Evolutionary conservation across 2,888 invertebrate species (phyloP).

Genomic region (Ernsta delagoae): DNA sequence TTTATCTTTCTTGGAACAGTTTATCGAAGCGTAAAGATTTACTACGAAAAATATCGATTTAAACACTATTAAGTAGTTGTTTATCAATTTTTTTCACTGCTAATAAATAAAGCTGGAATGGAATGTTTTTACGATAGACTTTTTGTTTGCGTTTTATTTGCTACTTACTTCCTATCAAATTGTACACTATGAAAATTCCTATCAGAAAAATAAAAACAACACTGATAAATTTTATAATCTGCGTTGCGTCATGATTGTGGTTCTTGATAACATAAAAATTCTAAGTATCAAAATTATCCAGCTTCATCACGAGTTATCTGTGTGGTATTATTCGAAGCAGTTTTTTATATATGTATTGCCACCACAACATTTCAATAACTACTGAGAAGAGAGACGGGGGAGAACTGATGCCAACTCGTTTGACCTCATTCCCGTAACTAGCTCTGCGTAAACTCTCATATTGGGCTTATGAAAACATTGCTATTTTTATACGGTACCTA

Average conservation of each 20-base stretch:
- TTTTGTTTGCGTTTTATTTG: too few species aligned
- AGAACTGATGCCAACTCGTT: slow-evolving; percentile 75
- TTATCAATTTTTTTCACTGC: not conserved
- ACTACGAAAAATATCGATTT: not conserved
- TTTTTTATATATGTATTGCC: slow-evolving; percentile 55
- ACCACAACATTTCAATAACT: slow-evolving; percentile 63
- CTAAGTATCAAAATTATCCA: too few species aligned
- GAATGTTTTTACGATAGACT: too few species aligned
- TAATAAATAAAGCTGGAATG: not conserved
- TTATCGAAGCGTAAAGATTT: not conserved
- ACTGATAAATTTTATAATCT: too few species aligned
- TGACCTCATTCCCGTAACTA: slow-evolving; percentile 79
- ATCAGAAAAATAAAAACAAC: too few species aligned
- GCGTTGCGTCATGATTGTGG: too few species aligned
- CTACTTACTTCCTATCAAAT: too few species aligned
- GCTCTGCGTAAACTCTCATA: slow-evolving; percentile 79
- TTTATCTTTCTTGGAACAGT: not conserved
- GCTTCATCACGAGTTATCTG: too few species aligned
- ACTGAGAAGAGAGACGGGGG: slow-evolving; percentile 49
- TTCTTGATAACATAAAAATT: too few species aligned
- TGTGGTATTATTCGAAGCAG: too few species aligned
- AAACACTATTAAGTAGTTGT: not conserved
- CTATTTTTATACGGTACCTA: slow-evolving; percentile 72
- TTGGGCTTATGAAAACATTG: slow-evolving; percentile 78
- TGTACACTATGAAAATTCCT: too few species aligned